phyloP scores from a whole-genome alignment of 2,797 vertebrate species.

The Arctocebus calabarensis region DNA sequence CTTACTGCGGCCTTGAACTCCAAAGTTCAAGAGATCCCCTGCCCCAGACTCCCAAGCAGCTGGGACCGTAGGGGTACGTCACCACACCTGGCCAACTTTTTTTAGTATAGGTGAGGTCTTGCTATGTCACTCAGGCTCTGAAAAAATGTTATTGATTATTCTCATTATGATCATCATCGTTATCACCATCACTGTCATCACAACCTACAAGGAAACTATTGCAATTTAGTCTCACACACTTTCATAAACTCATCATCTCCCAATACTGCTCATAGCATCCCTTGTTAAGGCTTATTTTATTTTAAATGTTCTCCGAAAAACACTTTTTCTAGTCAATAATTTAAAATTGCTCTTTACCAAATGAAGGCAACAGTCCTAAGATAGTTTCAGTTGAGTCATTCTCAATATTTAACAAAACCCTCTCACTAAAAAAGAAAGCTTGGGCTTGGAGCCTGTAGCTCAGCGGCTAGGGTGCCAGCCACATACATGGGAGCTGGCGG shows the following conservation, averaged over 20 bases:
- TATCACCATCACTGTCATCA: not conserved
- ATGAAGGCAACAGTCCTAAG: not conserved
- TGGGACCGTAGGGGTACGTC: not conserved
- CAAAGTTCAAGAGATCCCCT: not conserved
- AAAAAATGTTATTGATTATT: not conserved
- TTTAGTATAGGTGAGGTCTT: not conserved
- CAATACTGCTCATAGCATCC: not conserved
- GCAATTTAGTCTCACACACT: not conserved
- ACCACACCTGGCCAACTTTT: not conserved
- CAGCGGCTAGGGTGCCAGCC: no score
- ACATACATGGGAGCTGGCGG: no score
- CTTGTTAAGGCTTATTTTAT: not conserved
- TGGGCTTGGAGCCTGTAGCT: no score
- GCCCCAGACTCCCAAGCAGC: not conserved
- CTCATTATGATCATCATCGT: not conserved
- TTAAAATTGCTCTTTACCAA: conserved; percentile 49
- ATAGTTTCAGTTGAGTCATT: not conserved
- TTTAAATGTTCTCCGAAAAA: not conserved
- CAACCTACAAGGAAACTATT: not conserved
- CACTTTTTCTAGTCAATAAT: conserved; percentile 17
- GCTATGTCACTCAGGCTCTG: not conserved
- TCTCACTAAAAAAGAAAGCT: not conserved
- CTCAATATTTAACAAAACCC: not conserved
- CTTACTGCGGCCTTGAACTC: not conserved
- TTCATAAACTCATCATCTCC: not conserved